Conservation (phyloP, 2,113 vertebrate species). For the Vulpes vulpes region DNA sequence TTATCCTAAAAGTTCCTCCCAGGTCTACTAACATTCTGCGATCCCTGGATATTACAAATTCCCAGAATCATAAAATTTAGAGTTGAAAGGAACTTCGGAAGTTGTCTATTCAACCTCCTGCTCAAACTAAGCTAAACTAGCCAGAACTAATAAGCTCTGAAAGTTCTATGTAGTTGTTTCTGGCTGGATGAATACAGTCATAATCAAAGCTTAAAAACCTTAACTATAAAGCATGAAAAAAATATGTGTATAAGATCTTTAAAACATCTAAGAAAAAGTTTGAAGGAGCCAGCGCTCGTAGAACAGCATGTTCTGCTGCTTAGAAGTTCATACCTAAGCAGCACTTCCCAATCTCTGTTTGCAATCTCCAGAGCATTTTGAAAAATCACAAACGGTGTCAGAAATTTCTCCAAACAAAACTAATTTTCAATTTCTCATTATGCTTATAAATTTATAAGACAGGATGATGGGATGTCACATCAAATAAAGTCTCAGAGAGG, state of each 20-base stretch:
- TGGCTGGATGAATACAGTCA: slow-evolving; percentile 64
- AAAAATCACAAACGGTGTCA: slow-evolving; percentile 42
- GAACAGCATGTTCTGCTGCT: slow-evolving; percentile 12
- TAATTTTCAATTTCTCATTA: slow-evolving; percentile 42
- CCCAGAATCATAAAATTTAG: slow-evolving; percentile 73
- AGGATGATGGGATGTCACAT: neutral
- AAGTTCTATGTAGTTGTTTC: slow-evolving; percentile 71
- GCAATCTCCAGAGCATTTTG: neutral
- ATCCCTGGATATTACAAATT: slow-evolving; percentile 72
- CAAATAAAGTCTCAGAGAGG: slow-evolving; percentile 36
- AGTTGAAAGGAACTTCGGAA: slow-evolving; percentile 74
- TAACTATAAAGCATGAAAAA: slow-evolving; percentile 70
- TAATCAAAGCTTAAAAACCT: slow-evolving; percentile 75
- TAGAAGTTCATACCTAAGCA: slow-evolving; percentile 25
- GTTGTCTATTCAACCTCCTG: slow-evolving; percentile 66
- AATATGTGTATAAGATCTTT: slow-evolving; percentile 27
- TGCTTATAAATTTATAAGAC: neutral
- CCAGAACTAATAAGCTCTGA: slow-evolving; percentile 76
- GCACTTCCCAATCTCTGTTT: neutral
- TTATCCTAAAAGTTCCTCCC: slow-evolving; percentile 56
- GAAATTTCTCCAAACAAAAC: slow-evolving; percentile 52
- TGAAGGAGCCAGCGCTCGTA: slow-evolving; percentile 36
- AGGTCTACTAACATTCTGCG: slow-evolving; percentile 66
- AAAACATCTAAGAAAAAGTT: slow-evolving; percentile 68
- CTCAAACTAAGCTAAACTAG: slow-evolving; percentile 61